These are phyloP conservation scores for Nannoperca australis DNA, from an alignment of 2,797 vertebrate genomes.

Conservation along the genomic window DNA sequence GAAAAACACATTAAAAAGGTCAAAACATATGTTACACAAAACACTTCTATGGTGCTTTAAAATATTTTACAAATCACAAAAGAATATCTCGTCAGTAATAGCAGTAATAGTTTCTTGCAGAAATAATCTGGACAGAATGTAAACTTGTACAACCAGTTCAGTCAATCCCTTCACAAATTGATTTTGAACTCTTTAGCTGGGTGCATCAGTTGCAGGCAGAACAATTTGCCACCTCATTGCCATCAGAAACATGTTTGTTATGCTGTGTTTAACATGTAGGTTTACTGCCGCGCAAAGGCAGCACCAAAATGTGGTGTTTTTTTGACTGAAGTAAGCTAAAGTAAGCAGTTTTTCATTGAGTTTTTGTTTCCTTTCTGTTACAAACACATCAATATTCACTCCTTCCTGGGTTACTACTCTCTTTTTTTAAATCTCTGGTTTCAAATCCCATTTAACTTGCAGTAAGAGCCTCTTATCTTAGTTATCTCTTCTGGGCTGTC, in stretches of 20 bases:
- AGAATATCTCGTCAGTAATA: background rate
- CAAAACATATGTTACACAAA: fast-evolving
- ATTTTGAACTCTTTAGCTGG: background rate
- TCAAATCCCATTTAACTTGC: background rate
- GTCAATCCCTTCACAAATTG: no score
- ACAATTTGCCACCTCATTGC: background rate
- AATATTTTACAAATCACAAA: background rate
- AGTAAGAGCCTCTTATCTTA: background rate
- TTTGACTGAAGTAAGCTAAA: conserved; percentile 8
- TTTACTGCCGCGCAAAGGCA: no score
- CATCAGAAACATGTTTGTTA: background rate
- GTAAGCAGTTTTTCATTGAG: background rate
- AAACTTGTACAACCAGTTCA: conserved; percentile 10
- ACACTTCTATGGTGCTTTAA: background rate
- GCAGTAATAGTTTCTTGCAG: no score
- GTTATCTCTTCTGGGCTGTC: conserved; percentile 38
- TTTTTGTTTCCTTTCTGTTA: background rate
- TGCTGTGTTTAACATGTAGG: background rate
- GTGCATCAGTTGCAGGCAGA: background rate
- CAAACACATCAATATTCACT: background rate
- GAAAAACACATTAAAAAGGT: background rate
- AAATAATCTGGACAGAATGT: background rate
- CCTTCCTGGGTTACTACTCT: background rate
- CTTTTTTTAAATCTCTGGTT: background rate
- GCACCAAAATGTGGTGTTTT: background rate